Base-by-base conservation (phyloP, 2,797 vertebrate species). In the Micromesistius poutassou region DNA sequence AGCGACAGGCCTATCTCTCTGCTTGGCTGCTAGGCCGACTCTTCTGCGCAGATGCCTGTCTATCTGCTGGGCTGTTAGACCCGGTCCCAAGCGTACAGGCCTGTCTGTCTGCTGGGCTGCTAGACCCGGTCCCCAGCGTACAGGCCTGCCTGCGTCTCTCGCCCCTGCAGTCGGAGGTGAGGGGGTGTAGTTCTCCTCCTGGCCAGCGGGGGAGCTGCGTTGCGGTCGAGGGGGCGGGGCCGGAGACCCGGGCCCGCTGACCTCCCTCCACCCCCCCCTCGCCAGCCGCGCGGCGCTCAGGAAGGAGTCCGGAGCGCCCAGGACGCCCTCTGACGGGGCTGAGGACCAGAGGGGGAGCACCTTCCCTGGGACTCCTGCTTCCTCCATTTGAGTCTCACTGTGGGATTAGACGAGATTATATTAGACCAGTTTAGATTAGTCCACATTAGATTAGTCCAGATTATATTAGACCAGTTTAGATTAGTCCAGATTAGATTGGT, bases 161-260 rank as follows among this genome's bases (percentile, higher is more conserved):
- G 22, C 19, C 6, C 46, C 46, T 19, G 46, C 22, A 16, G 46
- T 22, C 3, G 5, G 46, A 55, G 22, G n/a, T 7, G 55, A 25
- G n/a, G 6, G 55, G n/a, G 1, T 9, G 55, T 62, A n/a, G 55
- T 62, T 62, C 55, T 62, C 19, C 55, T 62, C 55, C 55, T 62
- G 55, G 55, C 55, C 55, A 62, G 55, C 55, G n/a, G 55, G n/a
- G 55, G 55, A 62, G n/a, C n/a, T 62, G 55, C 25, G 55, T 62
- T 62, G 55, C 22, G 55, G 55, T 62, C 5, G 55, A 62, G 22
- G 55, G 55, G 55, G 55, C 1, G 55, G 55, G 55, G n/a, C 46
- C 19, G 19, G 46, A 19, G 46, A 55, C 46, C 16, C 5, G 46
- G 16, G 46, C 6, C 46, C 46, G 4, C 16, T 55, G 2, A 3